Evolutionary conservation across 1,140 invertebrate species (phyloP).

Genomic region (Dinoponera quadriceps): DNA sequence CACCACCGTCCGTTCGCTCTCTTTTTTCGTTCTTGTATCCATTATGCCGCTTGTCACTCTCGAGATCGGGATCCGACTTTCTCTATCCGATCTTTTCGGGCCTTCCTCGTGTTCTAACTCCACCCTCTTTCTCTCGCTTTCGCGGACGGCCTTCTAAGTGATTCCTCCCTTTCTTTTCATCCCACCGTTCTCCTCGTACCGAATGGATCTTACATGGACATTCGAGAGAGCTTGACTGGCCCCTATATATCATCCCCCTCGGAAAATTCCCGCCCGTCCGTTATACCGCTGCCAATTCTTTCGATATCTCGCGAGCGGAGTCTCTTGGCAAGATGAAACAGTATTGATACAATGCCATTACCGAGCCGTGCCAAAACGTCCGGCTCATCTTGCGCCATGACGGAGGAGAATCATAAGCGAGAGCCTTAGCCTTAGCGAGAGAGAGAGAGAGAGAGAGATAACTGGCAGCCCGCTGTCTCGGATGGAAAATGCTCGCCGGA

Average conservation of each 20-base stretch:
- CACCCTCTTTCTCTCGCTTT: constrained; percentile 7
- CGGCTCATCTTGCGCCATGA: constrained; percentile 56
- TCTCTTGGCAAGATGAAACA: constrained; percentile 44
- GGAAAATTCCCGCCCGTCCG: constrained; percentile 47
- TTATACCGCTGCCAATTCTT: background rate
- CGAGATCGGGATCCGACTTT: constrained; percentile 21
- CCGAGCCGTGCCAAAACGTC: constrained; percentile 43
- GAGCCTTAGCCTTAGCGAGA: constrained; percentile 25
- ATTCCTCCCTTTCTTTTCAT: constrained; percentile 40
- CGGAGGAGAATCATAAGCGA: constrained; percentile 55
- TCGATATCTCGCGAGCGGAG: constrained; percentile 26
- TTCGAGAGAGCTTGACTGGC: constrained; percentile 34
- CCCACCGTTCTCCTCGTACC: constrained; percentile 18
- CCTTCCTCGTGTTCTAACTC: background rate
- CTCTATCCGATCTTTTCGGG: background rate
- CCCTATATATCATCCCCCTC: constrained; percentile 65
- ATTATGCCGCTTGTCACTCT: constrained; percentile 36
- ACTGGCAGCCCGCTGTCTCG: constrained; percentile 29
- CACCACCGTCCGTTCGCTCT: background rate
- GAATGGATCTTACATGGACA: constrained; percentile 68
- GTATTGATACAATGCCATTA: constrained; percentile 59
- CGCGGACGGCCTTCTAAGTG: constrained; percentile 51
- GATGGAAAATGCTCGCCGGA: constrained; percentile 41
- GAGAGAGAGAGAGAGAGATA: no score
- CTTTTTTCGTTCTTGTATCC: constrained; percentile 9